These are phyloP conservation scores for Nasonia oneida DNA, from an alignment of 2,888 invertebrate genomes.

Conservation along the genomic window DNA sequence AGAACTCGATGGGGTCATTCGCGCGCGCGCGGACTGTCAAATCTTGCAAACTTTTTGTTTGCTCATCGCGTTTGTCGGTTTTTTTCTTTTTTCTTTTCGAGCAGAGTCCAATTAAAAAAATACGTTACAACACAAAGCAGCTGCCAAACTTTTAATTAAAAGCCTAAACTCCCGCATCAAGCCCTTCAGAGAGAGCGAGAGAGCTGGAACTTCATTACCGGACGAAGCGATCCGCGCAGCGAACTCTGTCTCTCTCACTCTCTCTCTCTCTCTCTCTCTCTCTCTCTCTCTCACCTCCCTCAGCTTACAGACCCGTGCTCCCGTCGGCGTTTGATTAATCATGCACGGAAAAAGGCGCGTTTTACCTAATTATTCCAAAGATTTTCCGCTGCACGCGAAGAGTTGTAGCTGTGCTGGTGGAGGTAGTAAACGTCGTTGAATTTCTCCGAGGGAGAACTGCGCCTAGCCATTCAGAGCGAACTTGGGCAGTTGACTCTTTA, in stretches of 20 bases:
- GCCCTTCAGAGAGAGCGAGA: slow-evolving; percentile 65
- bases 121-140: neutral
- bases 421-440: neutral
- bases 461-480: slow-evolving; percentile 73
- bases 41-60: slow-evolving; percentile 14
- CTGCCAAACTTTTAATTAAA: slow-evolving; percentile 12
- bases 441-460: slow-evolving; percentile 63
- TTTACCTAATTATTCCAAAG: slow-evolving; percentile 15
- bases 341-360: slow-evolving; percentile 28
- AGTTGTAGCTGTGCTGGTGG: neutral
- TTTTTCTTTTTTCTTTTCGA: neutral
- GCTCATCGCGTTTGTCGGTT: neutral
- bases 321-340: neutral
- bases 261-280: neutral
- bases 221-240: neutral
- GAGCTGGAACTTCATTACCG: slow-evolving; percentile 39
- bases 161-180: neutral
- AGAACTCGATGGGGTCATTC: neutral
- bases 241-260: neutral
- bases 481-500: slow-evolving; percentile 78
- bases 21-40: neutral
- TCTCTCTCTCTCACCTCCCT: neutral
- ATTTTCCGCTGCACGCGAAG: neutral
- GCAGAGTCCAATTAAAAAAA: neutral
- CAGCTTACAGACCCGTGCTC: slow-evolving; percentile 23